Conservation (phyloP, 2,113 vertebrate genomes). For the Phalacrocorax brasilianus region DNA sequence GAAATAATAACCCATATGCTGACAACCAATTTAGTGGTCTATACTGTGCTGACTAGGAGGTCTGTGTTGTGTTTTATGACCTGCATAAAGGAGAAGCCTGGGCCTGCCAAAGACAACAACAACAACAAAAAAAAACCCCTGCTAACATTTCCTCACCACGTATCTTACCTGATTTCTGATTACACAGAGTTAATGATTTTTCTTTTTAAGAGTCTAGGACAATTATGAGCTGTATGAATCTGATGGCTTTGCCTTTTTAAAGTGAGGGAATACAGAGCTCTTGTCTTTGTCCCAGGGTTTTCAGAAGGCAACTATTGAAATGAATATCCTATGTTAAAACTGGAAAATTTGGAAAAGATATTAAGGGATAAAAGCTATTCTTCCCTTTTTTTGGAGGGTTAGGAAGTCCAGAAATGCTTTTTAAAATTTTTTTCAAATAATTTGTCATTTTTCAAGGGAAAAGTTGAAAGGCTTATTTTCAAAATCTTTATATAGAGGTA, state of each 20-base stretch:
- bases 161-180: neutral
- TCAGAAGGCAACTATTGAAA: neutral
- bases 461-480: neutral
- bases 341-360: neutral
- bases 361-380: neutral
- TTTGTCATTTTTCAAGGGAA: neutral
- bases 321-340: neutral
- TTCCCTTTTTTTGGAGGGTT: neutral
- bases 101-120: neutral
- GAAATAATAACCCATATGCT: neutral
- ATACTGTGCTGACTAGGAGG: neutral
- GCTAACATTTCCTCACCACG: neutral
- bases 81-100: neutral
- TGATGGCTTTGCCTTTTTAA: neutral
- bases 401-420: neutral
- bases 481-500: neutral
- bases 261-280: neutral
- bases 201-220: neutral
- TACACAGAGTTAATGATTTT: neutral
- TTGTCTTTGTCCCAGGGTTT: neutral
- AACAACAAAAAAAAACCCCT: neutral
- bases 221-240: neutral
- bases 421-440: neutral
- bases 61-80: neutral
- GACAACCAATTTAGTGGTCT: neutral